phyloP scores from a whole-genome alignment of 2,888 invertebrate genomes.

The Lumbricus terrestris region DNA sequence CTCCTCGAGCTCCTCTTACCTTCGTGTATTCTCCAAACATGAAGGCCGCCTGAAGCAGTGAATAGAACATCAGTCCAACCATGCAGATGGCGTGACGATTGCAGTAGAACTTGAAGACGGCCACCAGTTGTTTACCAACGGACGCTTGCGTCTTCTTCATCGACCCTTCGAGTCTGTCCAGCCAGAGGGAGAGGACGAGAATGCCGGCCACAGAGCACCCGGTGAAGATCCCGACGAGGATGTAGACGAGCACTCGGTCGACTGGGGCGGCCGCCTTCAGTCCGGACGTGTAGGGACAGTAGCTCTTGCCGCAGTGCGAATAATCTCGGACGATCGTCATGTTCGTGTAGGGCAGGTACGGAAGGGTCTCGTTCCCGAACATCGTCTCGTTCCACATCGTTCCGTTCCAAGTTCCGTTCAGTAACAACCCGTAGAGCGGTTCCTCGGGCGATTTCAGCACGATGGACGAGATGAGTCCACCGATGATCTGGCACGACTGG shows the following conservation, averaged over 20 bases:
- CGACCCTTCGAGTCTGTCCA: conserved; percentile 46
- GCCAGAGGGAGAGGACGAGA: conserved; percentile 42
- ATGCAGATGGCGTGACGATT: conserved; percentile 46
- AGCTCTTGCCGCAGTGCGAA: conserved; percentile 17
- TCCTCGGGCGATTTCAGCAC: conserved; percentile 27
- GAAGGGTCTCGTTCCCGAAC: background rate
- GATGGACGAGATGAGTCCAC: conserved; percentile 38
- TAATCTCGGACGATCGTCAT: background rate
- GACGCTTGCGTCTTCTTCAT: conserved; percentile 37
- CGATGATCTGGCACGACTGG: conserved; percentile 47
- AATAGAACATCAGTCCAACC: conserved; percentile 48
- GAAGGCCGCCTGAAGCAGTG: conserved; percentile 49
- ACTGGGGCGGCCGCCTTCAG: conserved; percentile 23
- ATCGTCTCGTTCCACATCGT: conserved; percentile 20
- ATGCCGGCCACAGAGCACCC: conserved; percentile 44
- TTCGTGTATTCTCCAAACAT: conserved; percentile 53
- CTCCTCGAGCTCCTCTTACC: too few relatives aligned
- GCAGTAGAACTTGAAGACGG: conserved; percentile 45
- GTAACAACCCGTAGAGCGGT: background rate
- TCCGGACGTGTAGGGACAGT: conserved; percentile 11
- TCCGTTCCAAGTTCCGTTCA: background rate
- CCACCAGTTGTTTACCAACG: conserved; percentile 39
- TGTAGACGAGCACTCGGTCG: conserved; percentile 36
- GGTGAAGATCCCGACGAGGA: conserved; percentile 49
- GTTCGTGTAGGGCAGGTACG: background rate